Base-by-base conservation (phyloP, 2,888 invertebrate species). In the Scaptomyza reducta region DNA sequence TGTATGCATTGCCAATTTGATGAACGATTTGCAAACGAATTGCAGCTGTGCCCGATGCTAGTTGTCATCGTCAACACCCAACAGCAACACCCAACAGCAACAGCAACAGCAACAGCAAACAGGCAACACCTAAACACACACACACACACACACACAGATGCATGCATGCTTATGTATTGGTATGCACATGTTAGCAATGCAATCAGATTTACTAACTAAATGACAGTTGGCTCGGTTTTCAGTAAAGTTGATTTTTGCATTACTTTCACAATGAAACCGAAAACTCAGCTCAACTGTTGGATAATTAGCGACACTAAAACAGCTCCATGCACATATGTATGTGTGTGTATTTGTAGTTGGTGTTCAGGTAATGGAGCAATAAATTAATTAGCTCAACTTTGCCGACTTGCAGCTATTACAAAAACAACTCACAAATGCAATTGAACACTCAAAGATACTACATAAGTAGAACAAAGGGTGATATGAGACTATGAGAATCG, bases 261-360 rank as follows among this genome's bases (percentile, higher is more conserved):
- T 46, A 77, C 77, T 77, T 77, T 77, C 82, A 81, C 77, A 77
- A 77, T 67, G 73, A 77, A 71, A 70, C 79, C 79, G 61, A 80
- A 74, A 76, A 71, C 69, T 68, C 68, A 60, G 5, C 22, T 22
- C 66, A 78, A 78, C 70, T 74, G 62, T 68, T 76, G 69, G 79
- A 76, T 77, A 79, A 77, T 80, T 75, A 77, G 81, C 73, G 81
- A 81, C 81, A 81, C 78, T 81, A 71, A 77, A 81, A 61, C 71
- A 57, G 60, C 64, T 18, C 31, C 2, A 41, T 14, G 7, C 3
- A 14, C 18, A 3, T 22, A 3, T 22, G 40, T 41, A 9, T 42
- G 18, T 22, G 56, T 60, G 56, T 60, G 38, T 9, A 10, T 33
- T 9, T 38, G 14, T 14, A 3, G 9, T 14, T 3, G 6, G 40